Evolutionary conservation across 2,797 vertebrate genomes (phyloP).

Genomic region (Eremophila alpestris): DNA sequence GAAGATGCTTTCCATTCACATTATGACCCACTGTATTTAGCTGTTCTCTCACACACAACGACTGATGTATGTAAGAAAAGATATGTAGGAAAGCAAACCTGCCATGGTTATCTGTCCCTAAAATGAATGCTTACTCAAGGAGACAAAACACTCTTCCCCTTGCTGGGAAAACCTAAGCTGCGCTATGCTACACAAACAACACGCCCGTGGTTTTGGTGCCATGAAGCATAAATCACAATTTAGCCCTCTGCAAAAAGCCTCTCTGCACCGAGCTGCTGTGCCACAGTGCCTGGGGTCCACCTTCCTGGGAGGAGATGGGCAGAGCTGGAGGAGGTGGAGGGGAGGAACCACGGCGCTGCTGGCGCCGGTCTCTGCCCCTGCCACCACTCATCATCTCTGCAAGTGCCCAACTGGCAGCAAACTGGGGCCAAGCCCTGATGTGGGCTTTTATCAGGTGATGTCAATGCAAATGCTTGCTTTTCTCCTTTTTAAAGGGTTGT

Average conservation of each 20-base stretch:
- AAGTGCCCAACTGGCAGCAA: background rate
- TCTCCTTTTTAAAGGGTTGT: background rate
- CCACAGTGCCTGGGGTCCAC: background rate
- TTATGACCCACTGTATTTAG: background rate
- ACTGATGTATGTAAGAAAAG: background rate
- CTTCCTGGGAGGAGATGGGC: background rate
- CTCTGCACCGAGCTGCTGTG: background rate
- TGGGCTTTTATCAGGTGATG: background rate
- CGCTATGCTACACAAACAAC: background rate
- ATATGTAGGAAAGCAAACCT: slow-evolving; percentile 15
- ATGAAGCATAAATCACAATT: slow-evolving; percentile 54
- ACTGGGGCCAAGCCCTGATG: background rate
- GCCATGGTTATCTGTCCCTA: background rate
- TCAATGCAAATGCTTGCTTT: background rate
- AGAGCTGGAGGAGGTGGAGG: background rate
- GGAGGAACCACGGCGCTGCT: background rate
- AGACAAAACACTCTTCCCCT: slow-evolving; percentile 21
- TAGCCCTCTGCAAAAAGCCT: slow-evolving; percentile 16
- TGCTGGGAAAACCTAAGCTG: background rate
- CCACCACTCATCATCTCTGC: background rate
- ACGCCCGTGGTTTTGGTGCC: slow-evolving; percentile 43
- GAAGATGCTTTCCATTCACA: background rate
- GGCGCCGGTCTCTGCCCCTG: background rate
- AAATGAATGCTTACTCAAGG: background rate
- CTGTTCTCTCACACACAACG: background rate